Evolutionary conservation across 1,140 invertebrate genomes (phyloP).

Genomic region (Eupeodes corollae): DNA sequence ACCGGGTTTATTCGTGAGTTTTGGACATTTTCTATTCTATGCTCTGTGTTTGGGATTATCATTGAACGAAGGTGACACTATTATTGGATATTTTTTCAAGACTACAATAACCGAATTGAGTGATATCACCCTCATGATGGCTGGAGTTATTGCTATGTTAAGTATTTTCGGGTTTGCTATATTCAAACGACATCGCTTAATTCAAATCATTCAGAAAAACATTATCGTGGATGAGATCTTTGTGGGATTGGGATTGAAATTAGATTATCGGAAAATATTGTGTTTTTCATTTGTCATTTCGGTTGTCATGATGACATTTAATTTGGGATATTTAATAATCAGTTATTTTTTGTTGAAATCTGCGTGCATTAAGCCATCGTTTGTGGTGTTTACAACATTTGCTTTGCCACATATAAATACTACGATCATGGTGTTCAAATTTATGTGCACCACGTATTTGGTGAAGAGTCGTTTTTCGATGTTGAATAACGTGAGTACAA

Average conservation of each 20-base stretch:
- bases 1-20: slow-evolving; percentile 22
- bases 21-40: slow-evolving; percentile 30
- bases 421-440: slow-evolving; percentile 32
- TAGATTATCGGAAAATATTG: slow-evolving; percentile 25
- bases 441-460: slow-evolving; percentile 29
- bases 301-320: slow-evolving; percentile 27
- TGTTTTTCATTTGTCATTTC: slow-evolving; percentile 24
- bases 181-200: slow-evolving; percentile 22
- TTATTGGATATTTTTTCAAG: slow-evolving; percentile 34
- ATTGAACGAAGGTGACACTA: slow-evolving; percentile 24
- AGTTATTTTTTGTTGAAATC: slow-evolving; percentile 27
- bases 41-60: slow-evolving; percentile 25
- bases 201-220: slow-evolving; percentile 27
- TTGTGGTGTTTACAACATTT: slow-evolving; percentile 30
- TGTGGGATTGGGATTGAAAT: slow-evolving; percentile 24
- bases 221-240: slow-evolving; percentile 31
- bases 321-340: slow-evolving; percentile 28
- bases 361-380: slow-evolving; percentile 25
- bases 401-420: slow-evolving; percentile 33
- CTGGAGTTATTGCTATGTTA: slow-evolving; percentile 30
- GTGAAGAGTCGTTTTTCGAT: slow-evolving; percentile 26
- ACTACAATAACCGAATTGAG: slow-evolving; percentile 31
- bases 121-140: slow-evolving; percentile 23
- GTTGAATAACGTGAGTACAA: slow-evolving; percentile 26
- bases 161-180: slow-evolving; percentile 31